Evolutionary conservation across 1,140 invertebrate species (phyloP).

Genomic region (Meteorus sp.): DNA sequence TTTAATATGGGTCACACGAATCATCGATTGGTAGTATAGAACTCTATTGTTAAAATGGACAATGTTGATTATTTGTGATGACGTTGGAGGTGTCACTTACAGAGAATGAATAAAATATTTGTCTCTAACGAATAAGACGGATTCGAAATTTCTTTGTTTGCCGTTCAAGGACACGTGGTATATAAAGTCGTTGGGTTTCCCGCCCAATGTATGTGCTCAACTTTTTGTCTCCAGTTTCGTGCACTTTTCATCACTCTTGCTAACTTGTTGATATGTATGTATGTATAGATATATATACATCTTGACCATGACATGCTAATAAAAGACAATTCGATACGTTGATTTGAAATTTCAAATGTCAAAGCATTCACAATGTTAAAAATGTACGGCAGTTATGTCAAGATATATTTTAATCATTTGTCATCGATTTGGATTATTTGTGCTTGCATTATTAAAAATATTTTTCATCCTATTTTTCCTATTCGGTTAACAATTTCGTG

Average conservation of each 20-base stretch:
- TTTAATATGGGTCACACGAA: too few relatives aligned
- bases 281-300: too few relatives aligned
- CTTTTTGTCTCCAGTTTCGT: slow-evolving; percentile 21
- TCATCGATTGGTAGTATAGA: too few relatives aligned
- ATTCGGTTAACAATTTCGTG: too few relatives aligned
- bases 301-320: slow-evolving; percentile 56
- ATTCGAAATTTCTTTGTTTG: slow-evolving; percentile 2
- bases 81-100: too few relatives aligned
- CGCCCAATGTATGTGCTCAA: neutral
- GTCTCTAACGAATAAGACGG: too few relatives aligned
- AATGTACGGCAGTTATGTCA: neutral
- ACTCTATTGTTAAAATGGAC: too few relatives aligned
- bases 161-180: neutral
- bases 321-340: slow-evolving; percentile 53
- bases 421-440: neutral
- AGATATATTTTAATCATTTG: neutral
- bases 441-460: neutral
- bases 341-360: slow-evolving; percentile 50
- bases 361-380: neutral
- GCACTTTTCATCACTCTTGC: slow-evolving; percentile 8
- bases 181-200: neutral
- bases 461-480: neutral
- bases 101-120: too few relatives aligned
- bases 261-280: neutral
- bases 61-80: too few relatives aligned